Conservation (phyloP, 1,140 invertebrate species). For the Polypedilum pembai region DNA sequence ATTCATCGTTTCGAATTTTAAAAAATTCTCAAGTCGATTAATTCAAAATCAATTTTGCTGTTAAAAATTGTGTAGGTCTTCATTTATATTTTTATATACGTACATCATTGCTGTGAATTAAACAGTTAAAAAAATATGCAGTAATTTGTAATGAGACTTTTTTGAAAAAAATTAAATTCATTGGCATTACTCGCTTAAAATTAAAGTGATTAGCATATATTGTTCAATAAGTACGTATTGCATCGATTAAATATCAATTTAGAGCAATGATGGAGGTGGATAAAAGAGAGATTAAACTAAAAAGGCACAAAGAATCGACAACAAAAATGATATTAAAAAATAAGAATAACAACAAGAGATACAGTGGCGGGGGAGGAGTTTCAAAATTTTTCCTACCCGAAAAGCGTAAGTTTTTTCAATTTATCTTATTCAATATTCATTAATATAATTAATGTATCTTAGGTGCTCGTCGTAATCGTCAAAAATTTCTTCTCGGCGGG, state of each 20-base stretch:
- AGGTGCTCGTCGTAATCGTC: conserved; percentile 44
- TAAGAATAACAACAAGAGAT: conserved; percentile 27
- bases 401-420: conserved; percentile 26
- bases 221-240: not conserved
- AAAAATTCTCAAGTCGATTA: too few species aligned
- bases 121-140: too few species aligned
- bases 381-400: conserved; percentile 23
- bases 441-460: conserved; percentile 45
- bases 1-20: too few species aligned
- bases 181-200: not conserved
- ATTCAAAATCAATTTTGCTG: too few species aligned
- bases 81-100: too few species aligned
- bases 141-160: not conserved
- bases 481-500: conserved; percentile 86
- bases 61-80: too few species aligned
- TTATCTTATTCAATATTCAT: conserved; percentile 33
- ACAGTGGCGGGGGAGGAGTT: conserved; percentile 30
- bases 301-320: conserved; percentile 18
- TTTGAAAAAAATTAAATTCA: conserved; percentile 15
- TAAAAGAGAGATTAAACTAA: not conserved
- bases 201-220: conserved; percentile 14
- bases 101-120: too few species aligned
- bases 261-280: not conserved
- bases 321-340: conserved; percentile 3
- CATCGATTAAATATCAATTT: not conserved